Evolutionary conservation across 2,888 invertebrate genomes (phyloP).

Genomic region (Aphidius colemani): DNA sequence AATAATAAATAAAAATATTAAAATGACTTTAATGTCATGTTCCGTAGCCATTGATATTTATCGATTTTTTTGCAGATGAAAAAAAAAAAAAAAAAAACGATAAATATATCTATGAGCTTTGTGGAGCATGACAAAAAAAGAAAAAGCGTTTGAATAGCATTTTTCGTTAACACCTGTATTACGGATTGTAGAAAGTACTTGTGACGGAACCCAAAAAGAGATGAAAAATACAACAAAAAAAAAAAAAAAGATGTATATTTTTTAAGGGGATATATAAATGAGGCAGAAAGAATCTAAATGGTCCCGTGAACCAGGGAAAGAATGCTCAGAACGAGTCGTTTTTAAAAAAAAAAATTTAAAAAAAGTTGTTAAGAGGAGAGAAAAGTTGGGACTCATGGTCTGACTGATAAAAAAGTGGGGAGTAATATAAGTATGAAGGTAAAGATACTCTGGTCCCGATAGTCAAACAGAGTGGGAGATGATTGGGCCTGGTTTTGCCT

Average conservation of each 20-base stretch:
- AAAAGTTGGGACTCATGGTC: neutral
- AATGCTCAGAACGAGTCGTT: slow-evolving; percentile 32
- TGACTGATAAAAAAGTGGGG: neutral
- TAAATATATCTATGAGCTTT: neutral
- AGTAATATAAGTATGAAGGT: slow-evolving; percentile 29
- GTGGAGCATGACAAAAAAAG: neutral
- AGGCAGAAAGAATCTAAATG: slow-evolving; percentile 43
- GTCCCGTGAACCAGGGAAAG: slow-evolving; percentile 29
- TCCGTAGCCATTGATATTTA: no score
- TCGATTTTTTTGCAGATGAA: no score
- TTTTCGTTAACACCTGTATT: slow-evolving; percentile 27
- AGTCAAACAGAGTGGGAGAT: slow-evolving; percentile 7
- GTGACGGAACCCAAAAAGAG: slow-evolving; percentile 11
- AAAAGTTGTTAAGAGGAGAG: slow-evolving; percentile 6
- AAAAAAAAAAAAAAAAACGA: no score
- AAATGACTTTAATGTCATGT: no score
- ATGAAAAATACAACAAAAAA: slow-evolving; percentile 18
- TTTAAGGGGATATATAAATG: slow-evolving; percentile 40
- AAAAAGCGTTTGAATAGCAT: neutral
- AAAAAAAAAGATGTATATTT: slow-evolving; percentile 24
- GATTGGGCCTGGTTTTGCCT: slow-evolving; percentile 17
- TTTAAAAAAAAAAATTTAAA: slow-evolving; percentile 10
- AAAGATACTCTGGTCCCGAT: slow-evolving; percentile 26
- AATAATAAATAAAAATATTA: no score
- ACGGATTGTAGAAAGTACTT: slow-evolving; percentile 31